Conservation (phyloP, 2,888 invertebrate species). For the Microctonus aethiopoides region DNA sequence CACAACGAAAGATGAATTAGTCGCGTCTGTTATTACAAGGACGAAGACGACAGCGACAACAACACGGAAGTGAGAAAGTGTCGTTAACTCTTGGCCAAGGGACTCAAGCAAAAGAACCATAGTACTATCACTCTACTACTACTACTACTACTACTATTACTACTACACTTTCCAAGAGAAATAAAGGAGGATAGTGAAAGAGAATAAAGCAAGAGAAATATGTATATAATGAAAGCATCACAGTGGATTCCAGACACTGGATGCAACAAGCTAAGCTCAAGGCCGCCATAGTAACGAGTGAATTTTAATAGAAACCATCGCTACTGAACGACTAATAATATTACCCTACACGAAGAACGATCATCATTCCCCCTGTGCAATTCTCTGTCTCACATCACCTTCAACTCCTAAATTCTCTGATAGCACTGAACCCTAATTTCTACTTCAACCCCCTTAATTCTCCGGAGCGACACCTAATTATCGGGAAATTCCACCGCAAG, state of each 20-base stretch:
- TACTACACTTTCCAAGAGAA: background rate
- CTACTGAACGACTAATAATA: conserved; percentile 52
- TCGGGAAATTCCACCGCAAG: conserved; percentile 52
- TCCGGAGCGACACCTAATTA: conserved; percentile 59
- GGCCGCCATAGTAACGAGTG: conserved; percentile 21
- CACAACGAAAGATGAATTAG: conserved; percentile 24
- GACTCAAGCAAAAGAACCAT: conserved; percentile 1
- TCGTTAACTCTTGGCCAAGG: conserved; percentile 37
- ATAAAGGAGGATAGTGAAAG: background rate
- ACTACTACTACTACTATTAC: too few relatives aligned
- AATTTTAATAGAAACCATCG: conserved; percentile 47
- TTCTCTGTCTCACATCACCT: conserved; percentile 22
- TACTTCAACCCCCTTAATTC: conserved; percentile 45
- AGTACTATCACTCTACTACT: background rate
- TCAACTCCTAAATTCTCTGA: conserved; percentile 15
- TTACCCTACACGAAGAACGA: conserved; percentile 41
- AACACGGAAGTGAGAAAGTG: conserved; percentile 39
- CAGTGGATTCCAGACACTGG: conserved; percentile 28
- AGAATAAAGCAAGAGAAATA: background rate
- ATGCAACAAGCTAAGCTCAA: conserved; percentile 20
- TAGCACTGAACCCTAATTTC: background rate
- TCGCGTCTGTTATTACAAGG: conserved; percentile 19
- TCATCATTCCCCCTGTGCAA: conserved; percentile 34
- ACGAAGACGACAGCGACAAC: conserved; percentile 1
- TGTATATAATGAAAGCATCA: conserved; percentile 24